Evolutionary conservation across 2,113 vertebrate species (phyloP), one percentile per base, ranked within the genome.

Genomic region (Cyanoliseus patagonus): DNA sequence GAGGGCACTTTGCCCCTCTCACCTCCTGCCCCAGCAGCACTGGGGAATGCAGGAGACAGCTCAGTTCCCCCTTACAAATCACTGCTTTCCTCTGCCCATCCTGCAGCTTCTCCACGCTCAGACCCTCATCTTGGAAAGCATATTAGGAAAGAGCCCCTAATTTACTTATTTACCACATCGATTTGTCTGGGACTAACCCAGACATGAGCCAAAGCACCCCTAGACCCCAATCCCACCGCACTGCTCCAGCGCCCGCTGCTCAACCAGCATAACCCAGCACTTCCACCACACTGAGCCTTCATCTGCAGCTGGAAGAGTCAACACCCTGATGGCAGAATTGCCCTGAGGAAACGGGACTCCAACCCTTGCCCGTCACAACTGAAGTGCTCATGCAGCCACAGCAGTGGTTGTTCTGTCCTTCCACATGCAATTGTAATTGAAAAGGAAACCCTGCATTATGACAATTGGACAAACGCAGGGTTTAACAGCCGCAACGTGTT

Each of bases 211-310:
- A 16, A 68, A 62, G 62, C 52, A 44, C 3, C 37, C 37, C 5
- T 17, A 28, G 53, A 27, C 27, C 62, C n/a, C 69, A 10, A 51
- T 23, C 23, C 24, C 11, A 3, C 31, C 1, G 8, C 78, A 13
- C 11, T 0, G 0, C 3, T 19, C 63, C 73, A 0, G 30, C 35
- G 9, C 44, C 53, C 19, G 0, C 49, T 14, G 66, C 66, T 47
- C 25, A 57, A 46, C 62, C 62, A 28, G 49, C 13, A 35, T 7
- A 59, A 35, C 33, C 13, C 46, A 28, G 83, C 44, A 11, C 33
- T 37, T 20, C 73, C 5, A 10, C 15, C 72, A 5, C 2, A 4
- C 52, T 20, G 22, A 69, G 52, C 64, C 22, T 47, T 39, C 23
- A 2, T 13, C 30, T 19, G 41, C 28, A 3, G n/a, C n/a, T 16